Evolutionary conservation across 53 echinoderm and acorn worm genomes (phyloP).

Genomic region (Holothuria scabra): DNA sequence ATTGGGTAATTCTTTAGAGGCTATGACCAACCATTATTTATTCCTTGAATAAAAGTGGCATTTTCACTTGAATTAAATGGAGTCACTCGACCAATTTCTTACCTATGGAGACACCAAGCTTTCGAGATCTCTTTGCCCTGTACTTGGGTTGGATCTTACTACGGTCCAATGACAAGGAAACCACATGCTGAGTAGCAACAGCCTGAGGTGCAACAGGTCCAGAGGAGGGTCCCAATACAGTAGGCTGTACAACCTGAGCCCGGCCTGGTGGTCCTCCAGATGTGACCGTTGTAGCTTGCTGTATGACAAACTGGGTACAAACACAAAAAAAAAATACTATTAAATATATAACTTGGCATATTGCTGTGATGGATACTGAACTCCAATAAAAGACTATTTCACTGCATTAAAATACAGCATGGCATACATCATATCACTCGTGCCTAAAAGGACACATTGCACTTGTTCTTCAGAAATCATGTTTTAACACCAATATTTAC

Average conservation of each 20-base stretch:
- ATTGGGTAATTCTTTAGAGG: no score
- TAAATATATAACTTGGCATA: no score
- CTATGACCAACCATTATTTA: no score
- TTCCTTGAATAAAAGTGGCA: no score
- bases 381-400: no score
- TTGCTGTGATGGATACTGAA: no score
- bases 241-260: constrained; percentile 20
- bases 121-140: constrained; percentile 79
- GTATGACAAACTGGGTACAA: constrained; percentile 33
- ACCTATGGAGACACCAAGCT: constrained; percentile 71
- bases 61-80: not conserved
- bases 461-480: no score
- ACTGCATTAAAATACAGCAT: no score
- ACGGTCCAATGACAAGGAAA: constrained; percentile 40
- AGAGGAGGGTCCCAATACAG: not conserved
- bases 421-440: no score
- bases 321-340: no score
- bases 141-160: constrained; percentile 82
- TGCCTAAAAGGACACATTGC: no score
- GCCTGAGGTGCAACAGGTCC: not conserved
- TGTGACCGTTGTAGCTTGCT: constrained; percentile 48
- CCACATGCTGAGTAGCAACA: constrained; percentile 40
- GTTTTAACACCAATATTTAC: no score
- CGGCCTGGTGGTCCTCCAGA: not conserved
- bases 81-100: constrained; percentile 13